Conservation (phyloP, 2,888 invertebrate genomes). For the Drosophila subquinaria region DNA sequence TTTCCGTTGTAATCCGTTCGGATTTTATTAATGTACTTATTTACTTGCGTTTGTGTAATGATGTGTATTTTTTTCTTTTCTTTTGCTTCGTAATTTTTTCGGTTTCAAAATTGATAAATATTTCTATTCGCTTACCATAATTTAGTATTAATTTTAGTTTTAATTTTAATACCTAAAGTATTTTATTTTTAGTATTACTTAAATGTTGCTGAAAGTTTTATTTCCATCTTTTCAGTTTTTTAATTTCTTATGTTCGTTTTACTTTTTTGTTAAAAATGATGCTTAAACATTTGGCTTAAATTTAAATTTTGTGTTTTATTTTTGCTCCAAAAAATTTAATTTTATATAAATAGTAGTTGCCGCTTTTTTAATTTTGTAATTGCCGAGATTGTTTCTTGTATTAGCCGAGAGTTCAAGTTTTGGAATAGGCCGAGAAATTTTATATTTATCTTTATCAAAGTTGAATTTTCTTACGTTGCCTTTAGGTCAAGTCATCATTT, state of each 20-base stretch:
- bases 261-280: constrained; percentile 74
- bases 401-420: constrained; percentile 60
- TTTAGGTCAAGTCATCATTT: constrained; percentile 54
- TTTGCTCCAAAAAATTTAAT: constrained; percentile 83
- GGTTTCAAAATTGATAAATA: constrained; percentile 57
- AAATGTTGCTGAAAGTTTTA: constrained; percentile 53
- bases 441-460: constrained; percentile 42
- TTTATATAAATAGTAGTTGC: constrained; percentile 72
- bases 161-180: constrained; percentile 75
- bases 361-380: constrained; percentile 49
- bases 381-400: constrained; percentile 63
- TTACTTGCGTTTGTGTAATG: constrained; percentile 48
- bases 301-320: constrained; percentile 59
- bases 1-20: constrained; percentile 46
- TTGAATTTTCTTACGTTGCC: constrained; percentile 45
- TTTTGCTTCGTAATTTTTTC: constrained; percentile 44
- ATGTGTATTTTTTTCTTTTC: constrained; percentile 46
- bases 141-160: constrained; percentile 62
- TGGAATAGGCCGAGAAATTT: constrained; percentile 64
- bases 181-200: constrained; percentile 62
- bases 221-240: constrained; percentile 44
- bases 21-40: constrained; percentile 44
- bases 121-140: constrained; percentile 62
- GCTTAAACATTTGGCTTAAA: constrained; percentile 81
- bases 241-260: constrained; percentile 32